A percentile compares a stretch with the other conserved stretches of the same genome.
Conservation (phyloP, 2,888 invertebrate genomes). For the Macroteleia sp. region DNA sequence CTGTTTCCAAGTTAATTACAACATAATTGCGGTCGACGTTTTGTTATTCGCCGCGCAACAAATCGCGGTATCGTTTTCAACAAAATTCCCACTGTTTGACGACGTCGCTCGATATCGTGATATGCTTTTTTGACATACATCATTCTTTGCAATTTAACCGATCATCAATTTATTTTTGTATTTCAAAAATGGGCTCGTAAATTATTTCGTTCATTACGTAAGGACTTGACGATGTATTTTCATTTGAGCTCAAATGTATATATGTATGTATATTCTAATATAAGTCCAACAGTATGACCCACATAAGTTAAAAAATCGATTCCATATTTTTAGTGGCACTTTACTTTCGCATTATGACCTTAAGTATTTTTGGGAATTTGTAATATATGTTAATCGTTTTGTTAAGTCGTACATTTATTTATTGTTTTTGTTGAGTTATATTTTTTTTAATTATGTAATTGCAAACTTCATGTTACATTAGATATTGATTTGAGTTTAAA, state of each 20-base stretch:
- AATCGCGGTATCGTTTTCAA: conserved; percentile 41
- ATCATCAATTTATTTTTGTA: conserved; percentile 16
- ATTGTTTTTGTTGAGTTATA: too few species aligned
- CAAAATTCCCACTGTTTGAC: conserved; percentile 22
- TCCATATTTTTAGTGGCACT: conserved; percentile 35
- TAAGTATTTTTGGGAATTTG: conserved; percentile 22
- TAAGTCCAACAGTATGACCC: conserved; percentile 24
- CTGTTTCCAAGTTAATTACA: conserved; percentile 81
- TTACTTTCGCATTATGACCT: conserved; percentile 43
- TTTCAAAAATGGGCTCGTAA: conserved; percentile 10
- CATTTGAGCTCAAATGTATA: not conserved
- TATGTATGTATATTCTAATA: conserved; percentile 6
- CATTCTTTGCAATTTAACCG: too few species aligned
- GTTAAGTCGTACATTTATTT: too few species aligned
- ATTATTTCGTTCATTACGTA: conserved; percentile 30
- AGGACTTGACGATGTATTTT: conserved; percentile 16
- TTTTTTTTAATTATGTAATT: not conserved
- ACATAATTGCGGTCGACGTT: conserved; percentile 83
- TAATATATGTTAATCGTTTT: too few species aligned
- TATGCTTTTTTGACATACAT: too few species aligned
- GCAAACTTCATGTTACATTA: not conserved
- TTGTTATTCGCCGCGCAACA: conserved; percentile 75
- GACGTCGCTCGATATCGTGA: not conserved
- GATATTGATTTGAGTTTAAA: not conserved
- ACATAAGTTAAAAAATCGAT: conserved; percentile 42